phyloP scores from a whole-genome alignment of 2,113 vertebrate species.

The Cyprinodon tularosa region DNA sequence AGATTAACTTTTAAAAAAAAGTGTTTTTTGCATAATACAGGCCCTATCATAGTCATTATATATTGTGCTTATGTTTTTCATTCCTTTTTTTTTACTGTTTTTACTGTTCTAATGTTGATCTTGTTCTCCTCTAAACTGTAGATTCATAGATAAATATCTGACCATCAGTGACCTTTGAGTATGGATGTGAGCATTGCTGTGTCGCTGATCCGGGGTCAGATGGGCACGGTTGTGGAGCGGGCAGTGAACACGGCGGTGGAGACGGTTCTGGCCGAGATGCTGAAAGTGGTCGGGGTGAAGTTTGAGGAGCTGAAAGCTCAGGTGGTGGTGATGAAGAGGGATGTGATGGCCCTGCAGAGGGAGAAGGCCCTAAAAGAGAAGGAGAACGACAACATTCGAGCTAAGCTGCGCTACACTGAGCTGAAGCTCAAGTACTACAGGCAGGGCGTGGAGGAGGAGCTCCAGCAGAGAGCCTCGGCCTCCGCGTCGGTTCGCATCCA shows the following conservation, averaged over 20 bases:
- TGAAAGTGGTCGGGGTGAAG: slow-evolving; percentile 79
- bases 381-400: slow-evolving; percentile 78
- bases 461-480: slow-evolving; percentile 65
- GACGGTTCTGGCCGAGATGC: slow-evolving; percentile 82
- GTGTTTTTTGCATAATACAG: too few relatives aligned
- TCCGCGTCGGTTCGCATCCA: slow-evolving; percentile 39
- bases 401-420: slow-evolving; percentile 77
- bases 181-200: slow-evolving; percentile 83
- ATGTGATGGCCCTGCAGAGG: slow-evolving; percentile 54
- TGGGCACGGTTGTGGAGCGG: slow-evolving; percentile 80
- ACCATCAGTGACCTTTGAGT: background rate
- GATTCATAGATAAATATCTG: slow-evolving; percentile 9
- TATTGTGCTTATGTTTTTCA: too few relatives aligned
- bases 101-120: background rate
- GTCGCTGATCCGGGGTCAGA: slow-evolving; percentile 80
- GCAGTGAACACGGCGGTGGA: slow-evolving; percentile 82
- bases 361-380: slow-evolving; percentile 78
- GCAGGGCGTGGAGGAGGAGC: slow-evolving; percentile 75
- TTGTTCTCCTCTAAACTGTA: background rate
- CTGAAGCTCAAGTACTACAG: slow-evolving; percentile 77
- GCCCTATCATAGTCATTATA: too few relatives aligned
- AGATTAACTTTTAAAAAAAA: too few relatives aligned
- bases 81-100: background rate
- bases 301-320: slow-evolving; percentile 81
- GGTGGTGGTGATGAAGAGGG: slow-evolving; percentile 66